Base-by-base conservation (phyloP, 2,113 vertebrate genomes). In the Orientallactaga bullata region DNA sequence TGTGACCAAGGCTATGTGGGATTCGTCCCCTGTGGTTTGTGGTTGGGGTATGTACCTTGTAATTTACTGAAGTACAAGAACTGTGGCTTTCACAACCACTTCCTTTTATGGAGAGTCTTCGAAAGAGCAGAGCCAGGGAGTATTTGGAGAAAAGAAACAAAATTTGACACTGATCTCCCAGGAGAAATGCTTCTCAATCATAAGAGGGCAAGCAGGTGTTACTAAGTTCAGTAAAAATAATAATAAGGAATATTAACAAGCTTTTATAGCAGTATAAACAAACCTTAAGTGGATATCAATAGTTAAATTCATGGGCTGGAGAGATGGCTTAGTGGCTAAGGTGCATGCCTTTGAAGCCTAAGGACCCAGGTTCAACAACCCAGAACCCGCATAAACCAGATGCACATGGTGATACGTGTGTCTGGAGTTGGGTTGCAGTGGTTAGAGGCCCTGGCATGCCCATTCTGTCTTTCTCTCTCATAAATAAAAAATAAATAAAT, bases 61-160 rank as follows among this genome's bases (percentile, higher is more conserved):
- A 61, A 86, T 26, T 73, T 85, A 72, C 23, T 68, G 37, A 85
- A 37, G 63, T 21, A 35, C 21, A 58, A 85, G 35, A 85, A 76
- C 12, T 81, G 37, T 77, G 32, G 72, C n/a, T 88, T 82, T 65
- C 58, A 32, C 1, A 86, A 55, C 16, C 13, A 11, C 63, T 77
- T 91, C 18, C 16, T 85, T 55, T 88, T 58, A 77, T 86, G 76
- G 92, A 74, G 32, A 89, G 28, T 23, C 28, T 74, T 87, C 89
- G 76, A n/a, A 85, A 65, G 30, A 89, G 28, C 3, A 13, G 15
- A 2, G 18, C 7, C 73, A 8, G 30, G 12, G 60, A 63, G 18
- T 68, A 74, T 68, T 85, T 73, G 47, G 55, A 96, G 17, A 47
- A 76, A 77, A 77, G 17, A 94, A 89, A 88, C 42, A 80, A 61